Evolutionary conservation across 2,113 vertebrate genomes (phyloP), one percentile per base, ranked within the genome.

Genomic region (Chlamydotis undulata): DNA sequence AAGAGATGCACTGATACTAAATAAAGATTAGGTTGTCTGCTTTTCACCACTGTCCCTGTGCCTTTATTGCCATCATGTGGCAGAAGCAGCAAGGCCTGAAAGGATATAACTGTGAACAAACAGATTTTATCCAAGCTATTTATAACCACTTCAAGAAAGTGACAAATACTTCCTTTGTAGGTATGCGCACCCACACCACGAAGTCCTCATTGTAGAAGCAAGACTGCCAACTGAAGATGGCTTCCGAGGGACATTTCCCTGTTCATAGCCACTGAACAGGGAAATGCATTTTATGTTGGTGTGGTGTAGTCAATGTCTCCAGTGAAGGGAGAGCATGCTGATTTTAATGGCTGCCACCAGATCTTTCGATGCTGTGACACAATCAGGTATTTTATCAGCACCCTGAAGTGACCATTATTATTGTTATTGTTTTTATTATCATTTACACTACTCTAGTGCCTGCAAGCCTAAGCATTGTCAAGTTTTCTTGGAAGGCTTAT

Each of bases 1-100:
- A 69, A 29, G 73, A 78, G 83, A 39, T 41, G 57, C 83, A 69
- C 18, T 13, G 24, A 39, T 16, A 92, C 47, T 5, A 31, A 92
- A 89, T 57, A 88, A 92, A 61, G 67, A 89, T 82, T 11, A 70
- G 28, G 25, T 91, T 28, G 29, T 29, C 89, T 91, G 67, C 60
- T 91, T 86, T 79, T 50, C 70, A 68, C 67, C 52, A 17, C 75
- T 69, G 90, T 94, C 89, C 82, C 79, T 80, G 77, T 85, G 90
- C 74, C 78, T 96, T 89, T 96, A 96, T 96, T 94, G 96, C 95
- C 93, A 96, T 87, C 95, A 92, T 94, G 95, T 96, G 96, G 97
- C 78, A 84, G 74, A 97, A 96, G 74, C 50, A 95, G 92, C 37
- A 92, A 93, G 53, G 59, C 39, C 35, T 87, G 69, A 65, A 90